Percentiles rank a stretch among this genome's conserved stretches.
Evolutionary conservation across 2,888 invertebrate genomes (phyloP).

Genomic region (Hesperia comma): DNA sequence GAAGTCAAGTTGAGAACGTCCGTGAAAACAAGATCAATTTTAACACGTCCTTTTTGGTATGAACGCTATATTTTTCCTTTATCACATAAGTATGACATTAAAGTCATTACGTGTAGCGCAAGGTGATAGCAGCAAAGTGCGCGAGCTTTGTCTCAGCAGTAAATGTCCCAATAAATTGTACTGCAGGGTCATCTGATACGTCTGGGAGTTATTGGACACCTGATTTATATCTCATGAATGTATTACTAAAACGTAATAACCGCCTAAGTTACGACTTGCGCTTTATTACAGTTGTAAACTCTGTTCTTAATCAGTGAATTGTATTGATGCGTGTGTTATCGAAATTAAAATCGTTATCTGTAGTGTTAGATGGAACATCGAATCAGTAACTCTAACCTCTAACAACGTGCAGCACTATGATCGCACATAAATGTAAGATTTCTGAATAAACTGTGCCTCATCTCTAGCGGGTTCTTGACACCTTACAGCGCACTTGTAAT

Average conservation of each 20-base stretch:
- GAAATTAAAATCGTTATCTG: too few relatives aligned
- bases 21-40: too few relatives aligned
- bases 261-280: slow-evolving; percentile 9
- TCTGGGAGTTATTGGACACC: slow-evolving; percentile 31
- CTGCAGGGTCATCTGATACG: slow-evolving; percentile 34
- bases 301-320: too few relatives aligned
- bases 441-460: too few relatives aligned
- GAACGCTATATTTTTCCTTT: background rate
- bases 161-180: slow-evolving; percentile 33
- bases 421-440: too few relatives aligned
- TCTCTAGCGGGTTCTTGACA: too few relatives aligned
- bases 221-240: slow-evolving; percentile 32
- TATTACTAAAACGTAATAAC: slow-evolving; percentile 27
- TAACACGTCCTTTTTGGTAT: background rate
- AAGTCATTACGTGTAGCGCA: background rate
- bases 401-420: too few relatives aligned
- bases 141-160: slow-evolving; percentile 26
- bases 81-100: background rate
- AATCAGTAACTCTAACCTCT: too few relatives aligned
- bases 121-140: slow-evolving; percentile 17
- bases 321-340: too few relatives aligned
- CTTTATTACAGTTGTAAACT: background rate
- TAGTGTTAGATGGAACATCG: too few relatives aligned
- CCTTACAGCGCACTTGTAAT: too few relatives aligned
- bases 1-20: too few relatives aligned